Base-by-base conservation (phyloP, 2,113 vertebrate species). In the Lasiurus borealis region DNA sequence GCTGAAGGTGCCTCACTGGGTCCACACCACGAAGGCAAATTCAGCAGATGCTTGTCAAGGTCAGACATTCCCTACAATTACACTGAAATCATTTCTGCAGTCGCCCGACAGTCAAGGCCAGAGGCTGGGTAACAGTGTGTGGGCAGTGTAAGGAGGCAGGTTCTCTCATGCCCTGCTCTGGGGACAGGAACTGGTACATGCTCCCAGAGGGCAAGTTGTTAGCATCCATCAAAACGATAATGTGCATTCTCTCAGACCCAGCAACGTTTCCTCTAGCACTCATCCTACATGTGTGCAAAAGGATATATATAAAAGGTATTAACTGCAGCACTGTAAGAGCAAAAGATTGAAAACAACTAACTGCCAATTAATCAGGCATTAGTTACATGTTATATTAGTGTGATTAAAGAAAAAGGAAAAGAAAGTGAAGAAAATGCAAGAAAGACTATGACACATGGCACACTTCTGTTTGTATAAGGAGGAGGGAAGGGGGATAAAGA, bases 401-500 rank as follows among this genome's bases (percentile, higher is more conserved):
- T 81, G 40, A 1, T 12, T 16, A 0, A 19, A 40, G 14, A 13
- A 31, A n/a, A 16, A 11, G 15, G 29, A 16, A 31, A 7, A 75
- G 36, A 72, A 36, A 11, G 21, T 3, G 10, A 91, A 19, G 40
- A 19, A 31, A 12, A 68, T 23, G 6, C 8, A 23, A 68, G 46
- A 25, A 25, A 75, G 68, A 46, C 8, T 0, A 5, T 5, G 5
- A 25, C 3, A 6, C 19, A 21, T 0, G 5, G 62, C 21, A 16
- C 3, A n/a, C 16, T 29, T 40, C 54, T 31, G 16, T 40, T 52
- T 18, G 27, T 23, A 5, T 44, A 59, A 75, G 46, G 44, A 21
- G 10, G 48, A 68, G 15, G 19, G 9, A 6, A 5, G 12, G 36
- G 71, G n/a, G 25, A 25, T 13, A 48, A n/a, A 18, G 3, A 31